Percentiles rank a stretch among this genome's conserved stretches.
Conservation (phyloP, 37 sponge, comb jelly and placozoan genomes). For the Eunapius fragilis region DNA sequence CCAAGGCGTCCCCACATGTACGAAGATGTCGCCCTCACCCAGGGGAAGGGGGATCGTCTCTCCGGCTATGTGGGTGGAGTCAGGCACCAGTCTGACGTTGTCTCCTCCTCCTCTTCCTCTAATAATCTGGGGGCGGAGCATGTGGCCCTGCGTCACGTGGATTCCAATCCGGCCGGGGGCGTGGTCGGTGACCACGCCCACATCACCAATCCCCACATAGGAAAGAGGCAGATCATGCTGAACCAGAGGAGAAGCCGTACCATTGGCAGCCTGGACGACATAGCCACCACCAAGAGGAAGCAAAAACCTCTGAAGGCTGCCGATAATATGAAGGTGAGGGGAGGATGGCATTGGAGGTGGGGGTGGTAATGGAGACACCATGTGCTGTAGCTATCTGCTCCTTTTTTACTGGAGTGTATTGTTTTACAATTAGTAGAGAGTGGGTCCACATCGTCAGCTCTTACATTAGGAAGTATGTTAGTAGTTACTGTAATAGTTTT, state of each 20-base stretch:
- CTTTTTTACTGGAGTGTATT: no score
- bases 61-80: not conserved
- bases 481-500: no score
- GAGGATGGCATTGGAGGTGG: no score
- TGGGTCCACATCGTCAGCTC: no score
- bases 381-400: no score
- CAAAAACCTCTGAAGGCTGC: constrained; percentile 44
- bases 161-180: no score
- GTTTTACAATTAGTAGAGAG: no score
- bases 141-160: not conserved
- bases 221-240: constrained; percentile 36
- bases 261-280: constrained; percentile 27
- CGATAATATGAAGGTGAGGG: constrained; percentile 50
- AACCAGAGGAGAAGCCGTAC: constrained; percentile 30
- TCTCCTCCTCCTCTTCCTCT: no score
- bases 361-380: not conserved
- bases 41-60: not conserved
- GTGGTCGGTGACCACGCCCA: not conserved
- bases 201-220: constrained; percentile 31
- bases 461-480: no score
- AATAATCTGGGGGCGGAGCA: not conserved
- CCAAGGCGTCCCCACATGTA: constrained; percentile 17
- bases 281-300: constrained; percentile 25
- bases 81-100: not conserved
- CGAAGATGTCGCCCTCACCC: not conserved